phyloP scores from a whole-genome alignment of 1,140 invertebrate species.

The Myzus persicae region DNA sequence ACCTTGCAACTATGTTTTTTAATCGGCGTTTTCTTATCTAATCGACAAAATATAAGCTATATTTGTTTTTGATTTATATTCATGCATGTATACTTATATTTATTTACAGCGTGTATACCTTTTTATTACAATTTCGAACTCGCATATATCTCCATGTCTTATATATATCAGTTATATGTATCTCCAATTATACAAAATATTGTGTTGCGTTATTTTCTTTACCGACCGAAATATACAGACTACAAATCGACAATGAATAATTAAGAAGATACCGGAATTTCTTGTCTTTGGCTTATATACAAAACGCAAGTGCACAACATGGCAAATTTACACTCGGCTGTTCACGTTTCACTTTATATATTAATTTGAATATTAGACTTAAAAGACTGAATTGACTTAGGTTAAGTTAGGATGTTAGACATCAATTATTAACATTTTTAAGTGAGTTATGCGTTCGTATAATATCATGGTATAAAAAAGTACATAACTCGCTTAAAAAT shows the following conservation, averaged over 20 bases:
- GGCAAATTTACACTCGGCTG: not conserved
- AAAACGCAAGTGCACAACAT: not conserved
- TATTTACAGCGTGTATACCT: not conserved
- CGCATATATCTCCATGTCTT: no score
- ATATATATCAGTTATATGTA: no score
- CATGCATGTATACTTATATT: not conserved
- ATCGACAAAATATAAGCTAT: not conserved
- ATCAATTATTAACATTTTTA: not conserved
- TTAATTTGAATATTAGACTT: no score
- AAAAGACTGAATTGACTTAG: no score
- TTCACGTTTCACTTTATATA: no score
- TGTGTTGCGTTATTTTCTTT: not conserved
- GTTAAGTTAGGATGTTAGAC: not conserved
- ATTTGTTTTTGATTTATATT: slow-evolving; percentile 16
- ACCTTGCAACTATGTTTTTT: not conserved
- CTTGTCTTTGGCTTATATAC: not conserved
- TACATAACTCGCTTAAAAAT: not conserved
- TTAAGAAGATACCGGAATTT: not conserved
- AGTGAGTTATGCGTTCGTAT: not conserved
- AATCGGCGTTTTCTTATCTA: not conserved
- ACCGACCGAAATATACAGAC: not conserved
- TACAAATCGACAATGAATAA: not conserved
- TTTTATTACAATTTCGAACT: not conserved
- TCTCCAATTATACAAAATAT: not conserved
- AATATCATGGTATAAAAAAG: not conserved